Percentiles rank a stretch among this genome's conserved stretches.
Conservation (phyloP, 2,797 vertebrate species). For the Mus spretus region DNA sequence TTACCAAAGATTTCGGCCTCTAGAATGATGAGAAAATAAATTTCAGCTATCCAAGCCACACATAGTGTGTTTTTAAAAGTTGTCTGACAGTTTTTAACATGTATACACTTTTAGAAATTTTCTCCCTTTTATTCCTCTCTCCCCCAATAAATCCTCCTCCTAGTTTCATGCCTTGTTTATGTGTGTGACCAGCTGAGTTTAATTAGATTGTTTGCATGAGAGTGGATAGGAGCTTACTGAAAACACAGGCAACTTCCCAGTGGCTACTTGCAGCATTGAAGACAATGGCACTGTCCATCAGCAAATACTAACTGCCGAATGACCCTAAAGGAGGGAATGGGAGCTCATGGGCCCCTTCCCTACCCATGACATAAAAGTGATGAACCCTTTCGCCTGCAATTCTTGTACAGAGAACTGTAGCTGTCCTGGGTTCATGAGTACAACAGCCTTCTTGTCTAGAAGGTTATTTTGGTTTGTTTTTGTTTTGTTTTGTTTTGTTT, state of each 20-base stretch:
- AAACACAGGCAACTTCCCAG: neutral
- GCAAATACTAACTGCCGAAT: neutral
- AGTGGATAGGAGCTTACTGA: neutral
- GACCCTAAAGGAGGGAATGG: neutral
- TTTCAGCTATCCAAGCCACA: neutral
- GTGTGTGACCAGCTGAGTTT: neutral
- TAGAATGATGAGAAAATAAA: conserved; percentile 2
- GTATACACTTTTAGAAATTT: neutral
- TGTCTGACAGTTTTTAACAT: neutral
- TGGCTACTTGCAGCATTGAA: neutral
- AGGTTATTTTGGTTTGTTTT: neutral
- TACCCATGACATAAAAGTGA: too few species aligned
- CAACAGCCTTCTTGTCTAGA: too few species aligned
- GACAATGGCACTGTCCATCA: neutral
- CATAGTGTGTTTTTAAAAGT: neutral
- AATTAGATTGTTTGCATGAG: neutral
- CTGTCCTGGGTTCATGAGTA: too few species aligned
- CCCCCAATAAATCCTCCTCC: neutral
- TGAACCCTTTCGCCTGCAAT: neutral
- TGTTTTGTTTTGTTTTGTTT: neutral
- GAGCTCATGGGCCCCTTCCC: neutral
- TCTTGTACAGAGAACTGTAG: neutral
- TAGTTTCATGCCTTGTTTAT: neutral
- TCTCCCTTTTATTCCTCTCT: neutral
- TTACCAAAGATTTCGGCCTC: neutral